Evolutionary conservation across 2,888 invertebrate genomes (phyloP), one percentile per base, ranked within the genome.

Genomic region (Fragum fragum): DNA sequence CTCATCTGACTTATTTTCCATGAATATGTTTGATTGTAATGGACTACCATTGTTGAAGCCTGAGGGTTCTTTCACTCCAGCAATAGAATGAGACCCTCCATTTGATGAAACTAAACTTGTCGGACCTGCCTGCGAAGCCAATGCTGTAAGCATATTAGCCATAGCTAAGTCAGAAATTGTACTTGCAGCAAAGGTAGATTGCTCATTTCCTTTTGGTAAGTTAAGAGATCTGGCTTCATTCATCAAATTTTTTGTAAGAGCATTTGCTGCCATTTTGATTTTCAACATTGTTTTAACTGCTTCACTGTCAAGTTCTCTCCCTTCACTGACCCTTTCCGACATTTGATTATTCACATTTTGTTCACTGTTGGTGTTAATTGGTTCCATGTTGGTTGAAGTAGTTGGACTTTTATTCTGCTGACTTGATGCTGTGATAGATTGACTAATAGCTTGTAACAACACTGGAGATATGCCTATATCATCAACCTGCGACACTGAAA

Each of bases 401-500:
- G 52, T 69, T 61, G 72, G 53, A 28, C 52, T 5, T 36, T 23
- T 42, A 16, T 61, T 18, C 52, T 39, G 36, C 16, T 66, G 32
- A 32, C 63, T 82, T 28, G 83, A 83, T 1, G 88, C 90, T 11
- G 66, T 42, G 6, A 93, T 74, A 26, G 92, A 92, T 52, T 93
- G 92, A 18, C 92, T 91, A 73, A 94, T 93, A 23, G 93, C 94
- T 87, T 93, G 93, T 39, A 94, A 87, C 29, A 94, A 84, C 23
- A 92, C 93, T 71, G 94, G 94, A 21, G 94, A 94, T 70, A 94
- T 94, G 18, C 94, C 93, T 76, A 93, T 79, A 66, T 93, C 93
- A 88, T 85, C 88, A 14, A 85, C 70, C 55, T 57, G 55, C 26
- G 73, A 81, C 92, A 93, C 91, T 91, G 87, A 47, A 87, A 85